Conservation (phyloP, 1,140 invertebrate genomes). For the Drosophila willistoni region DNA sequence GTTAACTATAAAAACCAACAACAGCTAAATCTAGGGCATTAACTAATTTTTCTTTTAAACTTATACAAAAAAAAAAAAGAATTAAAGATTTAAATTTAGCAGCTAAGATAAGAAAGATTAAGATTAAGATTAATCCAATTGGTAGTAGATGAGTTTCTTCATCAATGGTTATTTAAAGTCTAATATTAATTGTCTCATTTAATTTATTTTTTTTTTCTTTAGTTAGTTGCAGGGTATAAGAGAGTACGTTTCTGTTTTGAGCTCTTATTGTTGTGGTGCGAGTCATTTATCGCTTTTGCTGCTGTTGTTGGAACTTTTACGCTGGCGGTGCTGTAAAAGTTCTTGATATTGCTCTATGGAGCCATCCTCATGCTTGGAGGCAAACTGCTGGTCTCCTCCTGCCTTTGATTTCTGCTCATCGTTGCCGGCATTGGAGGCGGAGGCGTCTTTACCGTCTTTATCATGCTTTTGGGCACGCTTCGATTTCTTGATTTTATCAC, state of each 20-base stretch:
- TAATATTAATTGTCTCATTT: background rate
- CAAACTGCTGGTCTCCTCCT: conserved; percentile 43
- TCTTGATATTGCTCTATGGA: conserved; percentile 81
- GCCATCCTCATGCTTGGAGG: conserved; percentile 77
- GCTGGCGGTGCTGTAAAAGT: conserved; percentile 70
- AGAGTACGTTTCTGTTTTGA: background rate
- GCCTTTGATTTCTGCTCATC: conserved; percentile 38
- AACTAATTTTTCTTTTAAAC: too few relatives aligned
- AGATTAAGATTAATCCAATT: background rate
- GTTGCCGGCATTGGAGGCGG: conserved; percentile 1
- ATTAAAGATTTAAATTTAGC: too few relatives aligned
- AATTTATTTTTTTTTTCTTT: background rate
- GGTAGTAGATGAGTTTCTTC: too few relatives aligned
- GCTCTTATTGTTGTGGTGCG: background rate
- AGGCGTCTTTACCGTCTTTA: conserved; percentile 29
- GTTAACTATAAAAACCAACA: too few relatives aligned
- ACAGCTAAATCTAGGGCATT: too few relatives aligned
- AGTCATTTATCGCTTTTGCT: conserved; percentile 65
- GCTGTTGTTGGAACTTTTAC: conserved; percentile 60
- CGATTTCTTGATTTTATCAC: conserved; percentile 85
- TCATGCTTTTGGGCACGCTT: conserved; percentile 80
- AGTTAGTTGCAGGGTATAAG: background rate
- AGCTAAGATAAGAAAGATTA: too few relatives aligned
- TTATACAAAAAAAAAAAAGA: too few relatives aligned
- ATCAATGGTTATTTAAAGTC: background rate